Evolutionary conservation across 2,113 vertebrate species (phyloP).

Genomic region (Pollachius pollachius): DNA sequence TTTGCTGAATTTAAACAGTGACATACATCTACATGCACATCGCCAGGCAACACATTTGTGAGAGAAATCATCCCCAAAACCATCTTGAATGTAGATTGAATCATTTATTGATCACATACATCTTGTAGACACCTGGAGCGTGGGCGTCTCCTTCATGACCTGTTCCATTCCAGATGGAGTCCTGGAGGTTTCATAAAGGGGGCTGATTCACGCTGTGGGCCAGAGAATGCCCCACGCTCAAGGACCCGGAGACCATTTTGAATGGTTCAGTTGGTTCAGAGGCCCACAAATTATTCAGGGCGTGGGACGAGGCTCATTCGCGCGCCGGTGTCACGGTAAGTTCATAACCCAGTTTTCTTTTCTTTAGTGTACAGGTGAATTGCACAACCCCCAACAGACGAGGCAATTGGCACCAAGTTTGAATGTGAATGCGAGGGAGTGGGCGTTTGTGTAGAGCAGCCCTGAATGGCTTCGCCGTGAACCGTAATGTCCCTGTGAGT

Average conservation of each 20-base stretch:
- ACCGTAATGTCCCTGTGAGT: conserved; percentile 8
- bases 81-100: not conserved
- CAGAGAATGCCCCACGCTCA: conserved; percentile 36
- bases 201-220: conserved; percentile 38
- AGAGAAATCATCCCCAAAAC: not conserved
- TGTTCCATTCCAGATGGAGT: conserved; percentile 32
- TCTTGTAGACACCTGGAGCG: conserved; percentile 29
- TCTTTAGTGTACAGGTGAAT: conserved; percentile 41
- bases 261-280: conserved; percentile 52
- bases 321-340: conserved; percentile 55
- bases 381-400: conserved; percentile 18
- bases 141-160: conserved; percentile 28
- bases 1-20: too few relatives aligned
- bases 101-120: conserved; percentile 33
- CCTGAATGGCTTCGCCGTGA: conserved; percentile 23
- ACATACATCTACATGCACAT: too few relatives aligned
- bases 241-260: conserved; percentile 50
- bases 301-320: conserved; percentile 43
- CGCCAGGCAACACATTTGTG: too few relatives aligned
- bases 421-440: conserved; percentile 44
- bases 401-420: conserved; percentile 35
- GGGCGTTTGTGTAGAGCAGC: conserved; percentile 34
- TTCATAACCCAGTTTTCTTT: conserved; percentile 40
- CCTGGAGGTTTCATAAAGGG: conserved; percentile 28
- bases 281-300: conserved; percentile 63